A percentile compares a stretch with the other conserved stretches of the same genome.
Evolutionary conservation across 2,888 invertebrate species (phyloP).

Genomic region (Polyommatus iphigenia): DNA sequence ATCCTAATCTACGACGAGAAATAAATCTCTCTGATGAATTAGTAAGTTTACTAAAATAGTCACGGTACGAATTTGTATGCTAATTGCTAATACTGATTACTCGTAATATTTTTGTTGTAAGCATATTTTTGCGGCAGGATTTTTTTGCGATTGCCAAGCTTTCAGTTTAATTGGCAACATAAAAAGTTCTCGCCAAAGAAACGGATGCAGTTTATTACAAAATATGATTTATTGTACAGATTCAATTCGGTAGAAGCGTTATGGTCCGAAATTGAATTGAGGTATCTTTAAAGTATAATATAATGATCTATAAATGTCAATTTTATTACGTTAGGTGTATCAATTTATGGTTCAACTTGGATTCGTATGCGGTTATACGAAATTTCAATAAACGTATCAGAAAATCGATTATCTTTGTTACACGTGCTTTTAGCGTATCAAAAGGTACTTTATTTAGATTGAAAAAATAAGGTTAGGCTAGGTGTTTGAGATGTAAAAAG

Average conservation of each 20-base stretch:
- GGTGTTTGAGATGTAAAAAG: no score
- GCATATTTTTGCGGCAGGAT: background rate
- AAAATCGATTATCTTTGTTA: background rate
- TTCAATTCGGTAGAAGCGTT: slow-evolving; percentile 17
- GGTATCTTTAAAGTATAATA: slow-evolving; percentile 6
- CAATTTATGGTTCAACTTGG: slow-evolving; percentile 67
- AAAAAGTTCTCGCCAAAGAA: slow-evolving; percentile 13
- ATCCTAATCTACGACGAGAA: slow-evolving; percentile 55
- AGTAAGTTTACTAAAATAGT: slow-evolving; percentile 42
- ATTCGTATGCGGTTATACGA: slow-evolving; percentile 44
- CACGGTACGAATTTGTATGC: slow-evolving; percentile 22
- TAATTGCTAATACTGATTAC: background rate
- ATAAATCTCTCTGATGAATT: slow-evolving; percentile 59
- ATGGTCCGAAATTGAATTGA: slow-evolving; percentile 23
- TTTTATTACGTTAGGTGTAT: slow-evolving; percentile 53
- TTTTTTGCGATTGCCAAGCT: background rate
- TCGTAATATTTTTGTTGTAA: background rate
- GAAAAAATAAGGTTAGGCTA: background rate
- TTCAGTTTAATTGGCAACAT: background rate
- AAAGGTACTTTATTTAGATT: background rate
- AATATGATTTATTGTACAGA: slow-evolving; percentile 21
- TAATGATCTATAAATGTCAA: slow-evolving; percentile 28
- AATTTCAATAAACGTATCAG: background rate
- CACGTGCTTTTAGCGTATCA: background rate
- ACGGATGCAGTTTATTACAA: background rate